Percentiles rank a stretch among this genome's conserved stretches.
Conservation (phyloP, 2,797 vertebrate genomes). For the Gallirallus australis region DNA sequence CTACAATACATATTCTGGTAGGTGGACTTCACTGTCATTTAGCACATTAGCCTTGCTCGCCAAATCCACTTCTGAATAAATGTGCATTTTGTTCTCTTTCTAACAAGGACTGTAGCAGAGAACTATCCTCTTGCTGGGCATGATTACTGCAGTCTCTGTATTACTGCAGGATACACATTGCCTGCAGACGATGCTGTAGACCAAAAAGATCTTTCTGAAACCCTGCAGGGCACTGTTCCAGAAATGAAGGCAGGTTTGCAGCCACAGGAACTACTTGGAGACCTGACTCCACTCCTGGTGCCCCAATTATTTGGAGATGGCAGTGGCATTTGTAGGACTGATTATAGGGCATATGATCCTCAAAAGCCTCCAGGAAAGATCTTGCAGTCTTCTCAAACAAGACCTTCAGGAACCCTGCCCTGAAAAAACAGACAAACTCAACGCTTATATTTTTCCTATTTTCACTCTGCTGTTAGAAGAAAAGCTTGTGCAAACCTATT, state of each 20-base stretch:
- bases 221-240: neutral
- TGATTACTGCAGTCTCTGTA: neutral
- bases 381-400: neutral
- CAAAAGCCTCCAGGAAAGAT: neutral
- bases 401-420: neutral
- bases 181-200: neutral
- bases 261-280: neutral
- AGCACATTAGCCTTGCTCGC: neutral
- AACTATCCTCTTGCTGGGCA: neutral
- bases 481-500: neutral
- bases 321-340: neutral
- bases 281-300: neutral
- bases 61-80: neutral
- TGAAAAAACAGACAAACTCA: neutral
- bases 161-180: neutral
- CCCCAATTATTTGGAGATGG: neutral
- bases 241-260: neutral
- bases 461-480: neutral
- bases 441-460: neutral
- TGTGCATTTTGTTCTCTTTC: neutral
- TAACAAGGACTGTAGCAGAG: neutral
- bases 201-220: neutral
- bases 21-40: neutral
- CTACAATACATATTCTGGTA: neutral
- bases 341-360: neutral